These are phyloP conservation scores for Andricus grossulariae DNA, from an alignment of 1,140 invertebrate genomes.

Conservation along the genomic window DNA sequence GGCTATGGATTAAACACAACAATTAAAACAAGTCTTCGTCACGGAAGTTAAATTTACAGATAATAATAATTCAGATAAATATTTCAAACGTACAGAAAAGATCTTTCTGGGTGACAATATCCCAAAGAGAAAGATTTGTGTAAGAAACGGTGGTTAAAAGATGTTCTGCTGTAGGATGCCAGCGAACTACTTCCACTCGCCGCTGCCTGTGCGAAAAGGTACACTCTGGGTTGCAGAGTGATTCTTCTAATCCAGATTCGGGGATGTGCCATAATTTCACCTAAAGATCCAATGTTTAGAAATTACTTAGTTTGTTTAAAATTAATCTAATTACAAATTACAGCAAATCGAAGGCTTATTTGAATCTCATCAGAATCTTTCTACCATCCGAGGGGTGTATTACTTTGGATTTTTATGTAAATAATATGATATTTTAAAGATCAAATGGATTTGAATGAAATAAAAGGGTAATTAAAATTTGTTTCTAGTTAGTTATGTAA, in stretches of 20 bases:
- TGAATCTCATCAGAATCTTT: too few relatives aligned
- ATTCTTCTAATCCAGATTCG: constrained; percentile 85
- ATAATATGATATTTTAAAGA: too few relatives aligned
- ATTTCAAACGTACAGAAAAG: constrained; percentile 80
- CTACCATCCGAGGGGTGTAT: too few relatives aligned
- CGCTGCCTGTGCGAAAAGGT: constrained; percentile 88
- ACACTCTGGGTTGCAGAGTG: constrained; percentile 87
- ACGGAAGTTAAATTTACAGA: neutral
- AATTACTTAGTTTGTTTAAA: neutral
- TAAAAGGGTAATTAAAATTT: too few relatives aligned
- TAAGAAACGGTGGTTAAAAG: constrained; percentile 88
- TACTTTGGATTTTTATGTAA: too few relatives aligned
- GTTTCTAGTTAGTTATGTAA: too few relatives aligned
- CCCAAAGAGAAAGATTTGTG: constrained; percentile 90
- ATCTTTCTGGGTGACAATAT: constrained; percentile 88
- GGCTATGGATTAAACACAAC: constrained; percentile 72
- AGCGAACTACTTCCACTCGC: constrained; percentile 89
- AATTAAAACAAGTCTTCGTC: neutral
- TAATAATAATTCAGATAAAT: constrained; percentile 24
- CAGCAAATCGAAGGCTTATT: too few relatives aligned
- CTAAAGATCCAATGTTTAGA: constrained; percentile 66
- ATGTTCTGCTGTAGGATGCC: constrained; percentile 91
- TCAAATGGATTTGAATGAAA: too few relatives aligned
- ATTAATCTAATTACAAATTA: neutral
- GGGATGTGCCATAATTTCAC: constrained; percentile 93